phyloP scores from a whole-genome alignment of 2,113 vertebrate species.

The Muscicapa adusta region DNA sequence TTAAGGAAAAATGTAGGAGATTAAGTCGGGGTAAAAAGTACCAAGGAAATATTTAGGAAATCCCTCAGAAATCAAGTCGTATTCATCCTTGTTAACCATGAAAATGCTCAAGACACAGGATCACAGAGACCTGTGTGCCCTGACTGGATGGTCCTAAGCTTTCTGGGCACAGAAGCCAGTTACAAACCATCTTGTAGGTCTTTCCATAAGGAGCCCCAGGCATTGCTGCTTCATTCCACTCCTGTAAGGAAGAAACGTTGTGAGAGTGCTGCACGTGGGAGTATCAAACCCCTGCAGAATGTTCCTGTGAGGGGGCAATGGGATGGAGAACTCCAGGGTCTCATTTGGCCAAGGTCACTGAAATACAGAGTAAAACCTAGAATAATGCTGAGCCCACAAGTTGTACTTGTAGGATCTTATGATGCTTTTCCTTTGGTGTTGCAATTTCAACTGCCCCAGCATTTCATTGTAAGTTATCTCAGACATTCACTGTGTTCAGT shows the following conservation, averaged over 20 bases:
- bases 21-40: neutral
- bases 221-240: neutral
- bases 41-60: neutral
- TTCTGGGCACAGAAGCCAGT: neutral
- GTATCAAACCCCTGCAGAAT: neutral
- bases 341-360: neutral
- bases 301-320: neutral
- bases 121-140: neutral
- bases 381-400: neutral
- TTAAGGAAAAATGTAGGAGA: neutral
- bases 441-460: neutral
- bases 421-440: neutral
- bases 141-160: neutral
- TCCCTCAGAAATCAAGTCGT: neutral
- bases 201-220: neutral
- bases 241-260: neutral
- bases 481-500: neutral
- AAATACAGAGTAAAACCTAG: neutral
- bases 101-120: neutral
- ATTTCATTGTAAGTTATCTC: slow-evolving; percentile 14
- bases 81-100: neutral
- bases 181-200: neutral
- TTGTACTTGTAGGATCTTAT: neutral
- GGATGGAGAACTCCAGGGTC: neutral
- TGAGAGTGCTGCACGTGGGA: neutral